Conservation (phyloP, 2,888 invertebrate species). For the Tenthredo livida region DNA sequence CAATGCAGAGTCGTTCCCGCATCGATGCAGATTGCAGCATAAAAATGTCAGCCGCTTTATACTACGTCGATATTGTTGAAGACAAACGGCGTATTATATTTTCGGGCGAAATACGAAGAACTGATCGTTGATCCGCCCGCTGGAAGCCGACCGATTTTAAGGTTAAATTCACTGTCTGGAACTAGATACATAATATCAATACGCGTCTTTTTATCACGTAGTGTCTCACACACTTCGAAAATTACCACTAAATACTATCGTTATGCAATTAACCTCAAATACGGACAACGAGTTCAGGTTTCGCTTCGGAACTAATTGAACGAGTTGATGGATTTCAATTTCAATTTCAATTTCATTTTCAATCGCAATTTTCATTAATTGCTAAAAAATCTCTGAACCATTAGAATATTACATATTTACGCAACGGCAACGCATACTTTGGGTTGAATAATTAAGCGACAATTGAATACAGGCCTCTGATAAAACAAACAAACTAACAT, state of each 20-base stretch:
- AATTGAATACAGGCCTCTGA: not conserved
- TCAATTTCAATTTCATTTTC: not conserved
- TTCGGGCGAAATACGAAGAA: not conserved
- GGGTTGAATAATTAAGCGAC: not conserved
- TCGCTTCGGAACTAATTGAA: not conserved
- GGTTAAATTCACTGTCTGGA: not conserved
- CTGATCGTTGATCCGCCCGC: not conserved
- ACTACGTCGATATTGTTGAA: slow-evolving; percentile 3
- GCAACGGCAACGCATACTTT: not conserved
- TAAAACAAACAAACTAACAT: not conserved
- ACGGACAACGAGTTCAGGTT: not conserved
- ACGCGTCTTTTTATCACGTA: not conserved
- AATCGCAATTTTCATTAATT: not conserved
- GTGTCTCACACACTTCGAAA: not conserved
- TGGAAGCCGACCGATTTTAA: not conserved
- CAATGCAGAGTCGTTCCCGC: not conserved
- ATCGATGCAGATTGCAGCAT: slow-evolving; percentile 9
- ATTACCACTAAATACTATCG: not conserved
- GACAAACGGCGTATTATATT: not conserved
- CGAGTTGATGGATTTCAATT: not conserved
- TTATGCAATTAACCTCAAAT: not conserved
- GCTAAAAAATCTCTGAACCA: not conserved
- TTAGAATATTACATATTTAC: not conserved
- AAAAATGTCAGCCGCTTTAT: slow-evolving; percentile 29
- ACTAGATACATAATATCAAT: not conserved